phyloP scores from a whole-genome alignment of 2,113 vertebrate species.

The Apteryx owenii region DNA sequence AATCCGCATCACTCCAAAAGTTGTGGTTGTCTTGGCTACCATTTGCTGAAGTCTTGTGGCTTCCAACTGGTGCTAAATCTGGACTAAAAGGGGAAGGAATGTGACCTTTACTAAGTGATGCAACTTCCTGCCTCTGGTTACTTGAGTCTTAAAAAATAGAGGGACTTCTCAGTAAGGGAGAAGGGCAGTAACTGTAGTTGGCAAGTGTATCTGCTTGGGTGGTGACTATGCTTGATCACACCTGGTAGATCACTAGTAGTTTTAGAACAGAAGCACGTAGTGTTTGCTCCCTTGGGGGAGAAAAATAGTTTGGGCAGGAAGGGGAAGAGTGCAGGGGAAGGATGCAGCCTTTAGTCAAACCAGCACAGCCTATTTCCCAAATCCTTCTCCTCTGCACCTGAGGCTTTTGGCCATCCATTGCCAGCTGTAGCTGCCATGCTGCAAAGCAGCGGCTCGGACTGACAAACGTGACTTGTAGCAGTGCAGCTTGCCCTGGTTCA shows the following conservation, averaged over 20 bases:
- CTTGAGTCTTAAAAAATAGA: conserved; percentile 6
- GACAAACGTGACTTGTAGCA: rapidly evolving
- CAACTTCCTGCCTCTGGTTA: conserved; percentile 30
- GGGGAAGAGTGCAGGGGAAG: conserved; percentile 31
- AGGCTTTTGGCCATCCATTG: neutral
- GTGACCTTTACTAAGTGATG: conserved; percentile 15
- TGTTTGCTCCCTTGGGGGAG: neutral
- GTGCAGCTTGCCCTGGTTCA: neutral
- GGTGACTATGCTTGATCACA: neutral
- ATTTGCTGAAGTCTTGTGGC: neutral
- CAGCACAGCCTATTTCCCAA: neutral
- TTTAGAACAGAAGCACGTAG: neutral
- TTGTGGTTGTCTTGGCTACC: neutral
- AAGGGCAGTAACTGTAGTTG: neutral
- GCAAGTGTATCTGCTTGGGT: neutral
- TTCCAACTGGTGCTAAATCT: conserved; percentile 53
- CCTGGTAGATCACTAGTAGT: neutral
- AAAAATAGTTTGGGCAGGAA: conserved; percentile 38
- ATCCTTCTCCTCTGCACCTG: conserved; percentile 19
- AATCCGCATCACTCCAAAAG: neutral
- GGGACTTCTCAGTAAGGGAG: neutral
- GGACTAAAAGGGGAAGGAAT: conserved; percentile 39
- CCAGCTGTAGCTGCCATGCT: neutral
- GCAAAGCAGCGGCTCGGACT: neutral
- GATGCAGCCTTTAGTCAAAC: neutral